Evolutionary conservation across 2,888 invertebrate genomes (phyloP).

Genomic region (Spodoptera littoralis): DNA sequence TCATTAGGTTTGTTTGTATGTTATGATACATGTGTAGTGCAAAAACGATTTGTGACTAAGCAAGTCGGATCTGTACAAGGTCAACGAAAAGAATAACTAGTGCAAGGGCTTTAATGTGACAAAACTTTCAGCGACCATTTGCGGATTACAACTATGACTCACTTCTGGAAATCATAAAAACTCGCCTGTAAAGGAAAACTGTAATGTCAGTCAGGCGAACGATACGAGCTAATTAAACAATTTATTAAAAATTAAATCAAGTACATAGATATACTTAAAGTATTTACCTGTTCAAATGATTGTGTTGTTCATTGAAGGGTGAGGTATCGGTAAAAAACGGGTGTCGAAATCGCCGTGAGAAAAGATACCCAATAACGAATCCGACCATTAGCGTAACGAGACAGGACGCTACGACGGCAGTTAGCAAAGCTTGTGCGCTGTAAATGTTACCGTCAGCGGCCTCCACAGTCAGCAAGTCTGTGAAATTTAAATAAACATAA

Average conservation of each 20-base stretch:
- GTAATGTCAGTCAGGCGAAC: conserved; percentile 50
- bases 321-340: conserved; percentile 92
- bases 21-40: conserved; percentile 54
- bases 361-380: conserved; percentile 95
- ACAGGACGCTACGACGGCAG: conserved; percentile 94
- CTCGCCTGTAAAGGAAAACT: conserved; percentile 72
- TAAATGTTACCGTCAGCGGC: conserved; percentile 91
- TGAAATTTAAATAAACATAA: conserved; percentile 31
- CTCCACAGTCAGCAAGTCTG: conserved; percentile 86
- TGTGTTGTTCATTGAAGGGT: conserved; percentile 93
- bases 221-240: conserved; percentile 17
- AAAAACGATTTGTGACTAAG: conserved; percentile 54
- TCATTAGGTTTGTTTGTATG: conserved; percentile 36
- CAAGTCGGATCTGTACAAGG: conserved; percentile 54
- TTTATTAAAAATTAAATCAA: conserved; percentile 3
- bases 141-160: conserved; percentile 61
- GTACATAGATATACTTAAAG: not conserved
- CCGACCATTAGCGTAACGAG: conserved; percentile 94
- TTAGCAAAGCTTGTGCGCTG: conserved; percentile 94
- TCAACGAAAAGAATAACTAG: conserved; percentile 38
- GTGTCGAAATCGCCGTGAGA: conserved; percentile 93
- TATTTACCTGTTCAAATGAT: conserved; percentile 92
- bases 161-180: conserved; percentile 74
- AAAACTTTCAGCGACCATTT: conserved; percentile 56
- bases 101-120: conserved; percentile 51